Conservation (phyloP, 2,888 invertebrate species). For the Drosophila mayaguana region DNA sequence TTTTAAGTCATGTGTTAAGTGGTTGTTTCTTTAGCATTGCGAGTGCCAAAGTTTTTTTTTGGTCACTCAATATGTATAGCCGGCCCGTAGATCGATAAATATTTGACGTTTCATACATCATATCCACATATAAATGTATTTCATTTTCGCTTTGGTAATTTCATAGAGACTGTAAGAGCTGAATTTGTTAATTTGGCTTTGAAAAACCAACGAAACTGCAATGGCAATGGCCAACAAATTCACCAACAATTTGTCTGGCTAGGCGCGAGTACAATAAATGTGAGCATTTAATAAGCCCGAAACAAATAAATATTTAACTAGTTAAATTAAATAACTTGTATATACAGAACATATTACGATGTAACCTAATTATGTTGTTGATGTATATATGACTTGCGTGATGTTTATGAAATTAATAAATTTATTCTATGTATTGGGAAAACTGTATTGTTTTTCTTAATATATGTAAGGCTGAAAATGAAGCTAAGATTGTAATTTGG, state of each 20-base stretch:
- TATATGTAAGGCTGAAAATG: not conserved
- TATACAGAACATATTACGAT: slow-evolving; percentile 32
- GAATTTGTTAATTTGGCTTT: slow-evolving; percentile 14
- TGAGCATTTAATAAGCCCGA: slow-evolving; percentile 62
- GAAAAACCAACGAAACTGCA: slow-evolving; percentile 32
- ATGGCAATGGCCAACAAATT: slow-evolving; percentile 18
- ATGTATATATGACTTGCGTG: slow-evolving; percentile 51
- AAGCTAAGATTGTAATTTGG: too few relatives aligned
- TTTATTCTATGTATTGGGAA: slow-evolving; percentile 27
- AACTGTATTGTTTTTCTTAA: not conserved
- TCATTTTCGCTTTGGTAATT: slow-evolving; percentile 18
- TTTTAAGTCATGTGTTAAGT: slow-evolving; percentile 59
- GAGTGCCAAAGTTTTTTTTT: slow-evolving; percentile 44
- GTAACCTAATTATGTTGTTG: slow-evolving; percentile 40
- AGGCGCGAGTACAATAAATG: slow-evolving; percentile 58
- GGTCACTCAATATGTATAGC: slow-evolving; percentile 29
- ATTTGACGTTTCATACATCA: slow-evolving; percentile 18
- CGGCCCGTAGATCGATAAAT: slow-evolving; percentile 7
- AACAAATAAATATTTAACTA: slow-evolving; percentile 41
- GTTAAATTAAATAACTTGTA: slow-evolving; percentile 43
- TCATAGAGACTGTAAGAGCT: slow-evolving; percentile 45
- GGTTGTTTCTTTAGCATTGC: slow-evolving; percentile 25
- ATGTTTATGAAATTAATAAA: slow-evolving; percentile 69
- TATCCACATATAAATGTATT: slow-evolving; percentile 20
- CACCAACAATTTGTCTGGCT: slow-evolving; percentile 1